Evolutionary conservation across 2,888 invertebrate species (phyloP).

Genomic region (Salpingus planirostris): DNA sequence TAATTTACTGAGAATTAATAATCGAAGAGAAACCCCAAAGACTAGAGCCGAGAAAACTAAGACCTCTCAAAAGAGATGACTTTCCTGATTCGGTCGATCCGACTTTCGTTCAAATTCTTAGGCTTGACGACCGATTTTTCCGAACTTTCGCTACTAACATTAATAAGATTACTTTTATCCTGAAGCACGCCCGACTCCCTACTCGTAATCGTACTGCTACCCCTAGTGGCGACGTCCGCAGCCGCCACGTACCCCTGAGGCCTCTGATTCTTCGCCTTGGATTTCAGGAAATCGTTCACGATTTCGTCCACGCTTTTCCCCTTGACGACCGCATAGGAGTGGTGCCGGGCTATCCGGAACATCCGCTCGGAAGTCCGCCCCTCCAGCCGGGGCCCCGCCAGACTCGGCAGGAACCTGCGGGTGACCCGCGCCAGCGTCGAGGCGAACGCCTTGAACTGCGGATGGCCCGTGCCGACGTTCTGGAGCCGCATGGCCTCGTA

Average conservation of each 20-base stretch:
- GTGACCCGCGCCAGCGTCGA: constrained; percentile 59
- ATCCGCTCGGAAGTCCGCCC: constrained; percentile 68
- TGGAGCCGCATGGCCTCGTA: constrained; percentile 64
- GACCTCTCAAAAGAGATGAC: constrained; percentile 36
- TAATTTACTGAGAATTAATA: too few relatives aligned
- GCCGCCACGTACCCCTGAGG: constrained; percentile 44
- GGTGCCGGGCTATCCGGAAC: constrained; percentile 58
- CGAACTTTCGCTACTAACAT: constrained; percentile 18
- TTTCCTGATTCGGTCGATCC: constrained; percentile 32
- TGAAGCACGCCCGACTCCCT: too few relatives aligned
- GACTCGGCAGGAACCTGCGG: constrained; percentile 52
- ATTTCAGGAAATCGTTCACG: constrained; percentile 35
- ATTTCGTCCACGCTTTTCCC: constrained; percentile 59
- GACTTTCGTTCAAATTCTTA: constrained; percentile 18
- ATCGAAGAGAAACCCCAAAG: too few relatives aligned
- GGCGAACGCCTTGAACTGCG: constrained; percentile 63
- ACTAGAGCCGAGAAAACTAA: too few relatives aligned
- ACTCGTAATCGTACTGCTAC: constrained; percentile 36
- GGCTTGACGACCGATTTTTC: constrained; percentile 10
- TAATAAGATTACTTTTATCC: constrained; percentile 37
- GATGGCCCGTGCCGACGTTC: constrained; percentile 60
- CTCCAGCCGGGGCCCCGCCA: constrained; percentile 42
- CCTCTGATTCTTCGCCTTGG: constrained; percentile 37
- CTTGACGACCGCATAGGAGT: constrained; percentile 55
- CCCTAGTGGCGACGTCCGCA: constrained; percentile 36